These are phyloP conservation scores for Aphrophora alni DNA, from an alignment of 2,888 invertebrate species.

Conservation along the genomic window DNA sequence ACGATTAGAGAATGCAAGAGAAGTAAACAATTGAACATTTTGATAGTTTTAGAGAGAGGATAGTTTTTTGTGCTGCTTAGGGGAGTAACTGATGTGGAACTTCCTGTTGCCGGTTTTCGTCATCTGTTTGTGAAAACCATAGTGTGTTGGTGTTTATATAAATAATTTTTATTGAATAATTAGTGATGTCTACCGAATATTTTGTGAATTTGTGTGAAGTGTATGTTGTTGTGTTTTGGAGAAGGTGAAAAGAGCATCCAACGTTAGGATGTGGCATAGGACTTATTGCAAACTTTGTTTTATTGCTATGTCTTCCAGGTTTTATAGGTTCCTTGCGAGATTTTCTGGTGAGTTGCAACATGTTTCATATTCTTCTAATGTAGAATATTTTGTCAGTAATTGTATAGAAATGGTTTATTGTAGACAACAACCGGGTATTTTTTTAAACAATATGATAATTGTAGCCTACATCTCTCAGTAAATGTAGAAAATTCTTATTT, in stretches of 20 bases:
- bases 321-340: conserved; percentile 62
- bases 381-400: too few species aligned
- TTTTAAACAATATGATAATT: too few species aligned
- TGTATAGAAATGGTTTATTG: too few species aligned
- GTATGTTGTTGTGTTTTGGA: neutral
- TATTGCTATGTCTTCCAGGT: conserved; percentile 39
- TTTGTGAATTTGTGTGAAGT: neutral
- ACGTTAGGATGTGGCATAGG: neutral
- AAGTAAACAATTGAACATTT: neutral
- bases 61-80: neutral
- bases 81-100: conserved; percentile 1
- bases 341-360: conserved; percentile 62
- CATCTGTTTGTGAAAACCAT: conserved; percentile 2
- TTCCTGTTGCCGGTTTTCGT: neutral
- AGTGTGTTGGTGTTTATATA: neutral
- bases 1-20: too few species aligned
- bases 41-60: neutral
- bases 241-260: neutral
- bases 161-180: neutral
- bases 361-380: neutral
- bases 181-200: neutral
- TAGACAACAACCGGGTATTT: too few species aligned
- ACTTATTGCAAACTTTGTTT: neutral
- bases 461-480: too few species aligned
- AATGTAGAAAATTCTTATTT: too few species aligned